A percentile compares a stretch with the other conserved stretches of the same genome.
Conservation (phyloP, 2,797 vertebrate species). For the Brachyalestes nurse region DNA sequence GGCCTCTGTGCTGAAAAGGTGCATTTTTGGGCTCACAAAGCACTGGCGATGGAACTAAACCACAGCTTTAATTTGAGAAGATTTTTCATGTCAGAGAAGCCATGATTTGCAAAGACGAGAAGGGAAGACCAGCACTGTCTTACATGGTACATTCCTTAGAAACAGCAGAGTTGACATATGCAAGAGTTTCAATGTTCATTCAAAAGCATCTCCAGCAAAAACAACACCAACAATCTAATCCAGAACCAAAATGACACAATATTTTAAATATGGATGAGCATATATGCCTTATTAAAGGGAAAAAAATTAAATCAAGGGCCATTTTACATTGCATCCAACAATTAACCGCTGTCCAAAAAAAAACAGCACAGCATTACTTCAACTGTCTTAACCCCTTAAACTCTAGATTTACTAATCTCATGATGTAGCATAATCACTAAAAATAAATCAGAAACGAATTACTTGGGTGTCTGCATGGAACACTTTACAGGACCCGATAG, state of each 20-base stretch:
- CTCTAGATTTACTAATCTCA: not conserved
- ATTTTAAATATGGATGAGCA: no score
- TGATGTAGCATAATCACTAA: no score
- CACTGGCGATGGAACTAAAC: not conserved
- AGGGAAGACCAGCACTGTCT: not conserved
- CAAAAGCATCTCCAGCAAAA: not conserved
- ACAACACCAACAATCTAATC: not conserved
- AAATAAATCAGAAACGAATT: no score
- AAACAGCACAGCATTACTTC: not conserved
- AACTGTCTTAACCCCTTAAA: not conserved
- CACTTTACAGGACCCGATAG: no score
- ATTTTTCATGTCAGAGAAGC: not conserved
- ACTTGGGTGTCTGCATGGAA: no score
- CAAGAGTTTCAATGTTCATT: not conserved
- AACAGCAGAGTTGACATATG: not conserved
- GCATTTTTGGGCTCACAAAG: not conserved
- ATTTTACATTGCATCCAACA: no score
- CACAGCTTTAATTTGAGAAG: not conserved
- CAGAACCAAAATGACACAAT: not conserved
- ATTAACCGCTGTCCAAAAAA: not conserved
- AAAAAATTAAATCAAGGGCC: no score
- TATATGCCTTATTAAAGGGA: no score
- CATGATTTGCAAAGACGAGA: not conserved
- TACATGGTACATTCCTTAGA: not conserved
- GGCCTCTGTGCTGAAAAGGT: not conserved